Percentiles rank a stretch among this genome's conserved stretches.
phyloP scores from a whole-genome alignment of 2,113 vertebrate species.

The Notechis scutatus region DNA sequence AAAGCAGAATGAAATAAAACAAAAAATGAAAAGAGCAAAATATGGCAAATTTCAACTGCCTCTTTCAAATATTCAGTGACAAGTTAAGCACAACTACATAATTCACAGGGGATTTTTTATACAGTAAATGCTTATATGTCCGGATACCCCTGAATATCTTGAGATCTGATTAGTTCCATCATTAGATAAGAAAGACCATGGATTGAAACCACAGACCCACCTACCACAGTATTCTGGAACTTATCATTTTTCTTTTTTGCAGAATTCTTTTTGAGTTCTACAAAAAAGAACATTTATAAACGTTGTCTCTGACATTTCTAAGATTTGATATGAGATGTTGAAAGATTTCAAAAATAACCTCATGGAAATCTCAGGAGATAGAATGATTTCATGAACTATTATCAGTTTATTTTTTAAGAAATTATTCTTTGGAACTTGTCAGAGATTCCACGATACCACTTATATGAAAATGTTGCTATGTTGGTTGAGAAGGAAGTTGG shows the following conservation, averaged over 20 bases:
- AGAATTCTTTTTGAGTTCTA: neutral
- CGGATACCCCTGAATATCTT: neutral
- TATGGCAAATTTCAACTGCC: neutral
- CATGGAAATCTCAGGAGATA: neutral
- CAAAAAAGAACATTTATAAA: neutral
- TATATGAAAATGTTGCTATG: neutral
- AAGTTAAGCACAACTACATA: neutral
- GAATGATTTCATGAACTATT: neutral
- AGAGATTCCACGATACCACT: neutral
- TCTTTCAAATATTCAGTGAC: neutral
- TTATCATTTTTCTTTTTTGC: neutral
- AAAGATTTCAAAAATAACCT: neutral
- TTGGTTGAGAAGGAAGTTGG: neutral
- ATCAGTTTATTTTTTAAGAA: neutral
- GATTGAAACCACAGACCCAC: neutral
- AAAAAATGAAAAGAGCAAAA: neutral
- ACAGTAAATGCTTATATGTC: neutral
- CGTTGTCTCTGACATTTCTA: neutral
- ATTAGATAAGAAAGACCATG: neutral
- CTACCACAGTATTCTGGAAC: neutral
- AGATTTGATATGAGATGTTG: neutral
- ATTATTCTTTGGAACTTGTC: neutral
- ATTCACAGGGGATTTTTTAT: neutral
- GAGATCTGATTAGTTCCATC: neutral
- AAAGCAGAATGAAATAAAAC: slow-evolving; percentile 1